These are phyloP conservation scores for Eupeodes latifasciatus DNA, from an alignment of 2,888 invertebrate genomes.

Conservation along the genomic window DNA sequence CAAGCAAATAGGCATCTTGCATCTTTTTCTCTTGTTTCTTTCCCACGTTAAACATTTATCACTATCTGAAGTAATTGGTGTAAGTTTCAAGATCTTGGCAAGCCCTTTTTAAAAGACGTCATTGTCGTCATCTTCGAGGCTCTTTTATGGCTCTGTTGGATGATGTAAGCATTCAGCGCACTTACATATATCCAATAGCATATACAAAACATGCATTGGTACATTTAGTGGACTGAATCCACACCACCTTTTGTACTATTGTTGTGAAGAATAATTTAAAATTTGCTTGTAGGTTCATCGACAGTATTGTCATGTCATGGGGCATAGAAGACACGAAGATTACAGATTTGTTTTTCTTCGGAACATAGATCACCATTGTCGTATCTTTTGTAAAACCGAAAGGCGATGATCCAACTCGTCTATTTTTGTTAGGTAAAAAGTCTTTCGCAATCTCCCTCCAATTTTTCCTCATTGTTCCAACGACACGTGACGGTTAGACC, in stretches of 20 bases:
- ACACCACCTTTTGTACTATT: no score
- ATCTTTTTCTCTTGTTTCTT: neutral
- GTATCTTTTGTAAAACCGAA: no score
- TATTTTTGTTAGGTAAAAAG: conserved; percentile 7
- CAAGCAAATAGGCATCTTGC: no score
- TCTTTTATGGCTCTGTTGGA: no score
- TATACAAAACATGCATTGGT: conserved; percentile 10
- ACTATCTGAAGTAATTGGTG: neutral
- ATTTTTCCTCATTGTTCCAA: neutral
- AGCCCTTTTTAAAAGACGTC: neutral
- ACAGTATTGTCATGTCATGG: no score
- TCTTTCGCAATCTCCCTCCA: neutral
- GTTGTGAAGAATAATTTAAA: conserved; percentile 8
- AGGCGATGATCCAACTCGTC: neutral
- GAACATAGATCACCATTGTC: no score
- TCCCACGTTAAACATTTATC: neutral
- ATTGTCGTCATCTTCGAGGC: no score
- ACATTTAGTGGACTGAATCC: no score
- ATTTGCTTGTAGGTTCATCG: neutral
- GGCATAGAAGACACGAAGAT: no score
- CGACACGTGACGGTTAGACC: neutral
- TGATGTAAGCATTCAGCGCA: no score
- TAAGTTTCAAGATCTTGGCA: neutral
- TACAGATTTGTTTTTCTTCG: no score
- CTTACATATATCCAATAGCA: no score